Base-by-base conservation (phyloP, 2,888 invertebrate genomes). In the Xylota sylvarum region DNA sequence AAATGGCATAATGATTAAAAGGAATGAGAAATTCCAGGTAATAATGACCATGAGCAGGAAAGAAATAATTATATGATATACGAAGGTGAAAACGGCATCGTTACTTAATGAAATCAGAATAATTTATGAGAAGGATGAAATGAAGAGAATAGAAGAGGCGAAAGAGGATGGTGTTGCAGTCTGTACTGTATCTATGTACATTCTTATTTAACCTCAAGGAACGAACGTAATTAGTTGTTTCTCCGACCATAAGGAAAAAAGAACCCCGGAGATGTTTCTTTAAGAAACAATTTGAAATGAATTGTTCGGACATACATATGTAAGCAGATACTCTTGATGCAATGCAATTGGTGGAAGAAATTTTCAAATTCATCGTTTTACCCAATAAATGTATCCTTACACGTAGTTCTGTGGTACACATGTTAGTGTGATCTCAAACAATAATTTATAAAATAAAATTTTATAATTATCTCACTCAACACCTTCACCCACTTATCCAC, bases 1-100 rank as follows among this genome's bases (percentile, higher is more conserved):
- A 50, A 79, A 64, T 50, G 46, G 64, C 40, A 64, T 9, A 48
- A 64, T 56, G 56, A 64, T 64, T 46, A 72, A 80, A 73, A 56
- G 23, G 48, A 80, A 65, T 52, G 30, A 23, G 32, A 5, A 14
- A 50, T 50, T 7, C 30, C 72, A 12, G 48, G 40, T 50, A 73
- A 60, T 65, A 73, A 73, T 35, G 80, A 65, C 55, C 35, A 19
- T 3, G 35, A 37, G 48, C 17, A 14, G 30, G 32, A 73, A 50
- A 40, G 32, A 30, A 56, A 52, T 14, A 19, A 50, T 56, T 30
- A 14, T 48, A 48, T 2, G 37, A 27, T 37, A 50, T 30, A 35
- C 43, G 19, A 10, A 52, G 14, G n/a, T 7, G 14, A 27, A 48
- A 46, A 40, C 46, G 27, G 30, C 37, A 56, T 48, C 58, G 64